These are phyloP conservation scores for Unio delphinus DNA, from an alignment of 2,888 invertebrate genomes.

Conservation along the genomic window DNA sequence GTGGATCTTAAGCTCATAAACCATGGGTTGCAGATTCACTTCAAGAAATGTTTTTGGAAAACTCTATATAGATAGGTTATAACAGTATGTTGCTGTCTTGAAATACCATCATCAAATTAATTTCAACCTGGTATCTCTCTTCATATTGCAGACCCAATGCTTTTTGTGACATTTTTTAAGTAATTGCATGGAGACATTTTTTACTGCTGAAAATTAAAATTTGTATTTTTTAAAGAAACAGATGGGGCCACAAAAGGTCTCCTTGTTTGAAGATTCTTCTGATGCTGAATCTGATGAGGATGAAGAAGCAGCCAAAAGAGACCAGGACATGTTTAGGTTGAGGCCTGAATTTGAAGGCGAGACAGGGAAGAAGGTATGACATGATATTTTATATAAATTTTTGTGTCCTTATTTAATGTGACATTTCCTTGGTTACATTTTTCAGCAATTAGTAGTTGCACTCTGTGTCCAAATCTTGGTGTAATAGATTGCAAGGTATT, in stretches of 20 bases:
- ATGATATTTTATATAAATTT: not conserved
- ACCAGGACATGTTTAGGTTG: constrained; percentile 73
- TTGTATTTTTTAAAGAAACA: not conserved
- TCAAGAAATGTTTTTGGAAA: too few relatives aligned
- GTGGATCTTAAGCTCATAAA: too few relatives aligned
- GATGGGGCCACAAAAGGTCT: constrained; percentile 6
- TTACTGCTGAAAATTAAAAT: not conserved
- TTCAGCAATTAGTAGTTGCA: too few relatives aligned
- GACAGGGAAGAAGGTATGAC: constrained; percentile 77
- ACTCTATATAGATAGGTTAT: too few relatives aligned
- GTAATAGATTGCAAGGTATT: too few relatives aligned
- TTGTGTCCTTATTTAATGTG: too few relatives aligned
- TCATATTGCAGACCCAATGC: not conserved
- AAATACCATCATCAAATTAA: too few relatives aligned
- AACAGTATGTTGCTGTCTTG: too few relatives aligned
- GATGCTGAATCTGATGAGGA: constrained; percentile 73
- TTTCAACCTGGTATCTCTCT: too few relatives aligned
- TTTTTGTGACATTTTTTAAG: not conserved
- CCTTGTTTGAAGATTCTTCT: constrained; percentile 37
- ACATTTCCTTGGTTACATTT: too few relatives aligned
- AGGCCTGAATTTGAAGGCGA: constrained; percentile 80
- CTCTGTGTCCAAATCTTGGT: too few relatives aligned
- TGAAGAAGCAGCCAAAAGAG: constrained; percentile 73
- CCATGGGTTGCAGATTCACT: too few relatives aligned
- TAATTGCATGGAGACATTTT: not conserved